These are phyloP conservation scores for Anastatus disparis DNA, from an alignment of 1,140 invertebrate species.

Conservation along the genomic window DNA sequence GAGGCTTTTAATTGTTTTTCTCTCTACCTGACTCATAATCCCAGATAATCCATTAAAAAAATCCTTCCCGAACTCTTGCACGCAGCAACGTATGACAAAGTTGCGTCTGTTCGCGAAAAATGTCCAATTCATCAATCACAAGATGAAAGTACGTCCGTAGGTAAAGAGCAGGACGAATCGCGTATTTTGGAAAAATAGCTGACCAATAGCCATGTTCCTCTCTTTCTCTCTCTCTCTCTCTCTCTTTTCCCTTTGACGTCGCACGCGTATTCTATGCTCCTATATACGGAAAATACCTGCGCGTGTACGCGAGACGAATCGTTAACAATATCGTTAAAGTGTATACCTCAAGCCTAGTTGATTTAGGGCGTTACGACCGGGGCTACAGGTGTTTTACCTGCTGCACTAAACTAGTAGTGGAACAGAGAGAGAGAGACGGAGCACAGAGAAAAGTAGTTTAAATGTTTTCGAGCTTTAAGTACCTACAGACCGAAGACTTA, in stretches of 20 bases:
- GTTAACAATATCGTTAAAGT: slow-evolving; percentile 24
- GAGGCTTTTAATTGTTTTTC: too few relatives aligned
- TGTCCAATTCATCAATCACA: slow-evolving; percentile 35
- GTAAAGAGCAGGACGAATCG: slow-evolving; percentile 33
- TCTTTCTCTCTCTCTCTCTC: neutral
- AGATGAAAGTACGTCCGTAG: neutral
- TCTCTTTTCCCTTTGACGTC: neutral
- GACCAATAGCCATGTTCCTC: neutral
- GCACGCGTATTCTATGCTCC: too few relatives aligned
- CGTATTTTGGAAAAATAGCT: slow-evolving; percentile 35
- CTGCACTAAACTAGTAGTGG: neutral
- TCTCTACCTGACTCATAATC: too few relatives aligned
- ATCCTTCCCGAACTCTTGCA: too few relatives aligned
- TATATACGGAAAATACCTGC: slow-evolving; percentile 12
- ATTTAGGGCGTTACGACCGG: slow-evolving; percentile 36
- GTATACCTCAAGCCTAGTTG: slow-evolving; percentile 6
- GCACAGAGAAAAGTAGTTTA: neutral
- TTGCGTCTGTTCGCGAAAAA: neutral
- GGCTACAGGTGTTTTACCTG: slow-evolving; percentile 28
- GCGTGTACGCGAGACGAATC: slow-evolving; percentile 19
- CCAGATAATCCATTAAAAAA: too few relatives aligned
- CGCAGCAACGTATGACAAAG: slow-evolving; percentile 9
- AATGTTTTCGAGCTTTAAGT: neutral
- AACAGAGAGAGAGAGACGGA: neutral
- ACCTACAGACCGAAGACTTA: neutral